Base-by-base conservation (phyloP, 2,888 invertebrate species). In the Drosophila meridionalis region DNA sequence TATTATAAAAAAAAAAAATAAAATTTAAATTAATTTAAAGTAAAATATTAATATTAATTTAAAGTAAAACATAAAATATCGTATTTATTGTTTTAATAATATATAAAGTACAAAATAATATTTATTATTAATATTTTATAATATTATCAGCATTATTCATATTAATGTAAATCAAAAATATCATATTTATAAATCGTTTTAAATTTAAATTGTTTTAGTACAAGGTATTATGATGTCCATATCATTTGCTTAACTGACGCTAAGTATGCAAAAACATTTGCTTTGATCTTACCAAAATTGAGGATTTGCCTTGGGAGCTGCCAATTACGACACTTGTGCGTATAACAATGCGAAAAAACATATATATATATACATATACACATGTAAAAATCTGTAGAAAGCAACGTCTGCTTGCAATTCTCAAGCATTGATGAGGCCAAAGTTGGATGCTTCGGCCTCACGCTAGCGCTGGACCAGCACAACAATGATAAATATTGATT, bases 401-500 rank as follows among this genome's bases (percentile, higher is more conserved):
- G 34, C 8, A 26, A 45, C 47, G 69, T 42, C 69, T 57, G 67
- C 57, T 55, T 68, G 67, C 57, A 56, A 69, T 48, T 28, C 69
- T 56, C 28, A 28, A 61, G 38, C 47, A 47, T 47, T 47, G 67
- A 68, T 55, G 47, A 40, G 45, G 67, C 47, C 45, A 69, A 42
- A 57, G 57, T 40, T 52, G 56, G 56, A 34, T 20, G 38, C 9
- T 42, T 43, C 6, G 50, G 50, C 32, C 50, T 52, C 32, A 11
- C 20, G 32, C 50, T 42, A n/a, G 7, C 40, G 42, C 53, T 55
- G 47, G 57, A 47, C 28, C 47, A 14, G 40, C 34, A 42, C 32
- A 65, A 75, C 65, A 82, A 76, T 71, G 68, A 76, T 69, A 80
- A 76, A 69, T 82, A 80, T 82, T 82, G 85, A 80, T 80, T 80